Conservation (phyloP, 2,113 vertebrate species). For the Lynx canadensis region DNA sequence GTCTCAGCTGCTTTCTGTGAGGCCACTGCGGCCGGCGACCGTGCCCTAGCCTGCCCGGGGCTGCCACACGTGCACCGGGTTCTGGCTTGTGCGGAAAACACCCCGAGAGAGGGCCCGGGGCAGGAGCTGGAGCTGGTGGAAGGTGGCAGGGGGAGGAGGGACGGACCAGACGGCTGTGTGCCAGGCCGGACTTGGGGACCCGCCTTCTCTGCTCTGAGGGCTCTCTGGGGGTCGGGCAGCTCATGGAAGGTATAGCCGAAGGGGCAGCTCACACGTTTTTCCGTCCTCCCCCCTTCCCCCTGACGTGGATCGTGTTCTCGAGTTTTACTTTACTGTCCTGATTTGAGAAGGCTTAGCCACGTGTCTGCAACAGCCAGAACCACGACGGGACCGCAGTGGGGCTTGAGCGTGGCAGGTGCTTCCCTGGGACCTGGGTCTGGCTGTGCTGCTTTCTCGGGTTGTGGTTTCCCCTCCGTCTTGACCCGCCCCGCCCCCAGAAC, state of each 20-base stretch:
- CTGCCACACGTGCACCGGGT: fast-evolving
- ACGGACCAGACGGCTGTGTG: background rate
- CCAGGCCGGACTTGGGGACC: background rate
- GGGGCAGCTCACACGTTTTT: background rate
- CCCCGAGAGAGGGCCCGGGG: background rate
- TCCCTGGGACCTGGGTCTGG: background rate
- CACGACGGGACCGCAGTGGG: conserved; percentile 66
- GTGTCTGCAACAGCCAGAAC: conserved; percentile 50
- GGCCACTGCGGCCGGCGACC: fast-evolving
- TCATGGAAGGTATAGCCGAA: too few relatives aligned
- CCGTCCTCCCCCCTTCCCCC: background rate
- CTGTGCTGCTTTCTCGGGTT: background rate
- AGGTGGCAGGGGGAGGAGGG: fast-evolving
- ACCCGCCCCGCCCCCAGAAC: fast-evolving
- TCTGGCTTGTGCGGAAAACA: background rate
- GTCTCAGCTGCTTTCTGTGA: background rate
- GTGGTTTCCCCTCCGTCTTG: background rate
- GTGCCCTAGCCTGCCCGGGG: fast-evolving
- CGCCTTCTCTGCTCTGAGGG: background rate
- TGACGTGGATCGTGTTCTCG: fast-evolving
- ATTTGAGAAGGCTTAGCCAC: background rate
- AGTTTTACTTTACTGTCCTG: background rate
- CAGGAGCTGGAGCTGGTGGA: background rate
- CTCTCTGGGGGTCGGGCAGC: fast-evolving
- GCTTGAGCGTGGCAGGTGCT: background rate